Conservation (phyloP, 2,797 vertebrate genomes). For the Pyrocephalus nanus region DNA sequence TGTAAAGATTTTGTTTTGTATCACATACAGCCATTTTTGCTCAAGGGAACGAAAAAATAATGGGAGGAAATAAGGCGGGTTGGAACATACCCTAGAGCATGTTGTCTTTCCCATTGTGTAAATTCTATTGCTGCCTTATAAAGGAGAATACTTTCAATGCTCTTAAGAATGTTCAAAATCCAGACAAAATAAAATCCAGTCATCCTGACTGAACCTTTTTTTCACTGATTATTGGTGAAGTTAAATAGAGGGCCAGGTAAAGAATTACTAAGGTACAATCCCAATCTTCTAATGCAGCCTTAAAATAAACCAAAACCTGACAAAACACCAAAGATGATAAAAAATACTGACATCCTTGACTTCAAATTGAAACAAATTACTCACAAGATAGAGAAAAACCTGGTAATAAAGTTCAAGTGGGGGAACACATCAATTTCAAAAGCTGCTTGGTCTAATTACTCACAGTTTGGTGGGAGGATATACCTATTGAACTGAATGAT, state of each 20-base stretch:
- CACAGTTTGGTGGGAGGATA: neutral
- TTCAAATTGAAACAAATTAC: neutral
- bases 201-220: neutral
- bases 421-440: neutral
- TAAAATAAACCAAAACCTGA: neutral
- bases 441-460: neutral
- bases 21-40: neutral
- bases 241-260: neutral
- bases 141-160: neutral
- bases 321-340: neutral
- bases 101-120: neutral
- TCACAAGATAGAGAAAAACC: rapidly evolving
- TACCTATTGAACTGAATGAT: neutral
- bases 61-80: neutral
- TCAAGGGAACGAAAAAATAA: neutral
- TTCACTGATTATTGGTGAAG: neutral
- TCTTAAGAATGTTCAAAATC: neutral
- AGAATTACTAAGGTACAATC: neutral
- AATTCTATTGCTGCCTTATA: neutral
- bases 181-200: neutral
- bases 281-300: neutral
- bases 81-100: neutral
- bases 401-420: neutral
- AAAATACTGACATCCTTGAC: neutral
- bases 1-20: neutral